Evolutionary conservation across 2,888 invertebrate species (phyloP), one percentile per base, ranked within the genome.

Genomic region (Coecobrya sp.): DNA sequence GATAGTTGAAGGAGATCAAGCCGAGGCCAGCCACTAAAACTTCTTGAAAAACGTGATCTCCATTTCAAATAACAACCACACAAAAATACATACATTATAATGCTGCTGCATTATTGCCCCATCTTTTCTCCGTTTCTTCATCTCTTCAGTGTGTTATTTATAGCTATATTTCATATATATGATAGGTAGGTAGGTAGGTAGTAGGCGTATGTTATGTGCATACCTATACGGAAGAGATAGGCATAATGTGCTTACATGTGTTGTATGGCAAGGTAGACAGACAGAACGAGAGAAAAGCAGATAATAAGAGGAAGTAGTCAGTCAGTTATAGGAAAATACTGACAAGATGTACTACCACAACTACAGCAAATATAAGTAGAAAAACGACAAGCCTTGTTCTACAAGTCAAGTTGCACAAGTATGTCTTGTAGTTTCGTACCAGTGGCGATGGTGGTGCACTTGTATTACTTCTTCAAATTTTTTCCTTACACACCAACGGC

Each of bases 21-120:
- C 73, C 87, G 90, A 89, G 89, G 86, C 86, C 89, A 92, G 86
- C 92, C 93, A 92, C 91, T 89, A 92, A 92, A 93, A 93, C 92
- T 92, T 91, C 85, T 89, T 82, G 86, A 91, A 91, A 93, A 93
- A 94, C 94, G 94, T 94, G 94, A 94, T 93, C 93, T 92, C 89
- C 93, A 94, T 94, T 93, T 94, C 91, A 94, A 94, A 91, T 87
- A 85, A 55, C 65, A 89, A 55, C 84, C 70, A 79, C 84, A 45
- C 55, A 89, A 79, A 76, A 36, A 89, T 79, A 79, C 13, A 68
- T 70, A 86, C 52, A 86, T 82, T 36, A 65, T 30, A 62, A 7
- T 7, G 68, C 16, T 16, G 73, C 45, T 82, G 42, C 65, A 89
- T 89, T 87, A 70, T 82, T 89, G 82, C 19, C 52, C 52, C 70